These are phyloP conservation scores for Sparus aurata DNA, from an alignment of 2,797 vertebrate genomes.

Conservation along the genomic window DNA sequence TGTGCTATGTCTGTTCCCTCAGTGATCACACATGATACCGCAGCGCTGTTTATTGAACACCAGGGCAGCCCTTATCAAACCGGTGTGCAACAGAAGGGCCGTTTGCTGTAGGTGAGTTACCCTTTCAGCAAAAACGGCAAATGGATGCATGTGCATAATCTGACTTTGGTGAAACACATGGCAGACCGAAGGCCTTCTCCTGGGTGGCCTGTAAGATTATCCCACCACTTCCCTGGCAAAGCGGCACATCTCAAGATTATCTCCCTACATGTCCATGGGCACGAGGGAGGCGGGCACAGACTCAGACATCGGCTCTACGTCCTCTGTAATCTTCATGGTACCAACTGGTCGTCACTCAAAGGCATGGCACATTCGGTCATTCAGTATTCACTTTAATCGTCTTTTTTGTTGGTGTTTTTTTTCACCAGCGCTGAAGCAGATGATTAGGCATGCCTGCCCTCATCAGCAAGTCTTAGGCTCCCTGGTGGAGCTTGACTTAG, in stretches of 20 bases:
- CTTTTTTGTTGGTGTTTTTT: conserved; percentile 1
- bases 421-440: conserved; percentile 26
- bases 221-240: conserved; percentile 29
- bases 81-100: conserved; percentile 12
- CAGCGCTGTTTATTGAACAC: conserved; percentile 2
- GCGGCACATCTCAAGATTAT: conserved; percentile 45
- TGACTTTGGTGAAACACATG: conserved; percentile 11
- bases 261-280: conserved; percentile 26
- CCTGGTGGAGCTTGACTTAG: conserved; percentile 46
- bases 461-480: conserved; percentile 51
- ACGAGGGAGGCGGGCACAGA: conserved; percentile 4
- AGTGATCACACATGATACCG: not conserved
- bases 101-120: not conserved
- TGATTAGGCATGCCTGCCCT: conserved; percentile 49
- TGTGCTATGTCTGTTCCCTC: conserved; percentile 4
- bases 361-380: conserved; percentile 22
- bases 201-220: conserved; percentile 49
- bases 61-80: conserved; percentile 8
- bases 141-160: conserved; percentile 21
- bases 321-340: conserved; percentile 38
- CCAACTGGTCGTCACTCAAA: conserved; percentile 26
- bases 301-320: conserved; percentile 14
- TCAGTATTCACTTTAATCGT: conserved; percentile 49
- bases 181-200: conserved; percentile 35
- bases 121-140: conserved; percentile 3